These are phyloP conservation scores for Maniola hyperantus DNA, from an alignment of 2,888 invertebrate species.

Conservation along the genomic window DNA sequence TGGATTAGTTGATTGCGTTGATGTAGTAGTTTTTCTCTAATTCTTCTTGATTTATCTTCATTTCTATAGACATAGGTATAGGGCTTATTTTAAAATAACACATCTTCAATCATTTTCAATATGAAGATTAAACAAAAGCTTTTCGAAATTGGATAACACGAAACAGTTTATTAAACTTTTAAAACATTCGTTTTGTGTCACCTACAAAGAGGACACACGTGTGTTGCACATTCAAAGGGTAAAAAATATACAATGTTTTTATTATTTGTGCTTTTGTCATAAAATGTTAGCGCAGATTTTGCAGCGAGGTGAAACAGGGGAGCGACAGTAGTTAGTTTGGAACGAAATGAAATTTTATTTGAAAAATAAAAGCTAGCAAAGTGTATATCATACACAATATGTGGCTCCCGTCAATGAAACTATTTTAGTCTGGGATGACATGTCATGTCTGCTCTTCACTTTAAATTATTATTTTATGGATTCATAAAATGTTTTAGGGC, in stretches of 20 bases:
- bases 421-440: slow-evolving; percentile 23
- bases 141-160: background rate
- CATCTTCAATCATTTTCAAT: background rate
- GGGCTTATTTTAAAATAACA: background rate
- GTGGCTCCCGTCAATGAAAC: slow-evolving; percentile 30
- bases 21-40: background rate
- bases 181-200: slow-evolving; percentile 12
- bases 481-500: too few species aligned
- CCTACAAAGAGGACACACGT: slow-evolving; percentile 20
- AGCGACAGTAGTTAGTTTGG: slow-evolving; percentile 33
- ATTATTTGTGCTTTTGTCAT: slow-evolving; percentile 30
- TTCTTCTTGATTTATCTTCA: background rate
- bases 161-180: slow-evolving; percentile 5
- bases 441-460: slow-evolving; percentile 27
- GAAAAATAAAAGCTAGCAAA: slow-evolving; percentile 35
- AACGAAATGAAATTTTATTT: slow-evolving; percentile 37
- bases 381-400: slow-evolving; percentile 34
- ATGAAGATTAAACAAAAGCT: background rate
- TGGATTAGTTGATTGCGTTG: too few species aligned
- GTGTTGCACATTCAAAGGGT: slow-evolving; percentile 25
- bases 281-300: slow-evolving; percentile 30
- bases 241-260: slow-evolving; percentile 30
- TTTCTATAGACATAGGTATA: background rate
- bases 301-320: slow-evolving; percentile 30
- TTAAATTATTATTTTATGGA: slow-evolving; percentile 15